Base-by-base conservation (phyloP, 2,113 vertebrate genomes). In the Oxygymnocypris stewartii region DNA sequence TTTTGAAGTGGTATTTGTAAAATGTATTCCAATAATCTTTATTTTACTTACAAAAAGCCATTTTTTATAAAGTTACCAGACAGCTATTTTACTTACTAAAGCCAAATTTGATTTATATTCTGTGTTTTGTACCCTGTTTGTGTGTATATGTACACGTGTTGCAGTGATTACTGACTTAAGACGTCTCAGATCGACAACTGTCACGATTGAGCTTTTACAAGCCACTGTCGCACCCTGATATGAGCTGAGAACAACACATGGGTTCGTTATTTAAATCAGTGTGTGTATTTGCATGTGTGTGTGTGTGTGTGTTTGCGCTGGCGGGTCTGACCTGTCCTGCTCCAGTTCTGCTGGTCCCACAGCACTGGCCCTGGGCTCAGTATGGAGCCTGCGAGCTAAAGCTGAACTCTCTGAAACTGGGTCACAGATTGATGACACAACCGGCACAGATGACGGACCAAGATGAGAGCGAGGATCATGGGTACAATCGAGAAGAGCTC, bases 351-450 rank as follows among this genome's bases (percentile, higher is more conserved):
- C 49, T 82, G 37, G 61, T 83, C 86, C 86, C 65, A 18, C 25
- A 14, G 63, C 44, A 18, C 40, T 12, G 77, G 76, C 42, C 67
- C 40, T 49, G 16, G 31, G 25, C 87, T 54, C 82, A 40, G 77
- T 47, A 37, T 73, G 65, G 31, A 63, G 69, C 51, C 78, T 20
- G 47, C 20, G 11, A 69, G 76, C 84, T 77, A 79, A 81, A 75
- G 37, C 49, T 51, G 54, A 49, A 75, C 78, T 63, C 80, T 65
- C 65, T 12, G 9, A 11, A 84, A 75, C 75, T 84, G 63, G 87
- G 81, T 75, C 85, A 84, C 18, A 86, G 63, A 82, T 31, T 80
- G 79, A 75, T 35, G 54, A 59, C 6, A 71, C 23, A 40, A 44
- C 37, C 51, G 47, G 35, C 8, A 57, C 61, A 57, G 67, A 31